Base-by-base conservation (phyloP, 2,888 invertebrate genomes). In the Cyclophora albipunctata region DNA sequence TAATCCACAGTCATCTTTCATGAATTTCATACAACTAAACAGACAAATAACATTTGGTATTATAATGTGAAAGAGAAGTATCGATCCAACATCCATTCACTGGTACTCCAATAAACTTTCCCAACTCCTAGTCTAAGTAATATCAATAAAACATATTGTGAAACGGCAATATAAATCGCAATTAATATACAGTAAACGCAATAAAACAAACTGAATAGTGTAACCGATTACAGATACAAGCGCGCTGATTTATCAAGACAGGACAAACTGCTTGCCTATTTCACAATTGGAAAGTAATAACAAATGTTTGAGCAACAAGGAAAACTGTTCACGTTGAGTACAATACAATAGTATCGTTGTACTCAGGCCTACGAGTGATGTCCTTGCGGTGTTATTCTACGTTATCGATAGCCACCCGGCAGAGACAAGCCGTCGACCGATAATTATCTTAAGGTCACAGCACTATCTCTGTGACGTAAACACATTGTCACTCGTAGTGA, bases 361-460 rank as follows among this genome's bases (percentile, higher is more conserved):
- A 64, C 60, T 52, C 58, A 64, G 58, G 56, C 64, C 20, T 20
- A 20, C 20, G 20, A 62, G 63, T 67, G 69, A 75, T 80, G 84
- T 83, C 84, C 83, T 84, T 85, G 82, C 69, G 62, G 68, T 74
- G 75, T 73, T 73, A 69, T 73, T 65, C 50, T 60, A 63, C 70
- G 67, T 73, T 77, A 81, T 81, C 81, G 81, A 83, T 78, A 80
- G 77, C 63, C 59, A 59, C 63, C 55, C 59, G 61, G 59, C 63
- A 62, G 70, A 75, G 78, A 75, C 78, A 81, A 78, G 86, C 75
- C 86, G 83, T 67, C 82, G 86, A 84, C 87, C 87, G 87, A 86
- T 87, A 84, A 81, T 81, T 84, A 80, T 84, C 81, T 76, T 81
- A 82, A 86, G 86, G 86, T 86, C 85, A 75, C 73, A 77, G 55